Percentiles rank a stretch among this genome's conserved stretches.
Conservation (phyloP, 2,888 invertebrate genomes). For the Macrostomum cliftonense region DNA sequence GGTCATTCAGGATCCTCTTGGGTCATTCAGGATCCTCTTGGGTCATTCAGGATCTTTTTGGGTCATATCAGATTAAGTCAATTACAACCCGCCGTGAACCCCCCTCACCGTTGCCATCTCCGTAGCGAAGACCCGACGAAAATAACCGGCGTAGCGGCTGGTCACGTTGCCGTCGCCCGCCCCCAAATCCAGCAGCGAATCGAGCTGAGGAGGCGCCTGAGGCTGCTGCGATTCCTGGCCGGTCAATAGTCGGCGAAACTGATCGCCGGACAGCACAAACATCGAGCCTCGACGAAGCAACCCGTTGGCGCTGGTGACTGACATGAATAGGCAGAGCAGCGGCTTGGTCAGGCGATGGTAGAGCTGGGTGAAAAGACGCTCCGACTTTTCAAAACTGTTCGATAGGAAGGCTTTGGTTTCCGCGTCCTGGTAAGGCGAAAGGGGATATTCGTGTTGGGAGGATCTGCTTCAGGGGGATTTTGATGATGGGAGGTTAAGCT, state of each 20-base stretch:
- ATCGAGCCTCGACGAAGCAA: slow-evolving; percentile 78
- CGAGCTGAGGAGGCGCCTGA: not conserved
- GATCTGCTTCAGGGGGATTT: no score
- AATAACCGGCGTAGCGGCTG: slow-evolving; percentile 54
- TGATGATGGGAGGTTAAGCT: no score
- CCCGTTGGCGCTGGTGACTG: slow-evolving; percentile 85
- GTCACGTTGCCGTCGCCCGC: slow-evolving; percentile 91
- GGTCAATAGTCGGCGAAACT: slow-evolving; percentile 48
- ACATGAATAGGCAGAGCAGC: slow-evolving; percentile 71
- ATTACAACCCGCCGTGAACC: no score
- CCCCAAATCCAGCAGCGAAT: slow-evolving; percentile 53
- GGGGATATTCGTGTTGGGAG: no score
- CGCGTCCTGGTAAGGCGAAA: slow-evolving; percentile 45
- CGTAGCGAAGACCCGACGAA: slow-evolving; percentile 59
- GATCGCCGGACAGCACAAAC: slow-evolving; percentile 74
- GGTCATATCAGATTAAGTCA: no score
- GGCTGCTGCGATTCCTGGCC: slow-evolving; percentile 16
- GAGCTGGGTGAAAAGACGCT: slow-evolving; percentile 67
- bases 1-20: no score
- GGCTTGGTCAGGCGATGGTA: slow-evolving; percentile 69
- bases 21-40: no score
- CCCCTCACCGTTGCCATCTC: slow-evolving; percentile 75
- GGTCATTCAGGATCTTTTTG: no score
- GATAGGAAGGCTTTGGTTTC: slow-evolving; percentile 57
- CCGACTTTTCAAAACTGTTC: slow-evolving; percentile 56